Conservation (phyloP, 2,888 invertebrate genomes). For the Rotaria sp. region DNA sequence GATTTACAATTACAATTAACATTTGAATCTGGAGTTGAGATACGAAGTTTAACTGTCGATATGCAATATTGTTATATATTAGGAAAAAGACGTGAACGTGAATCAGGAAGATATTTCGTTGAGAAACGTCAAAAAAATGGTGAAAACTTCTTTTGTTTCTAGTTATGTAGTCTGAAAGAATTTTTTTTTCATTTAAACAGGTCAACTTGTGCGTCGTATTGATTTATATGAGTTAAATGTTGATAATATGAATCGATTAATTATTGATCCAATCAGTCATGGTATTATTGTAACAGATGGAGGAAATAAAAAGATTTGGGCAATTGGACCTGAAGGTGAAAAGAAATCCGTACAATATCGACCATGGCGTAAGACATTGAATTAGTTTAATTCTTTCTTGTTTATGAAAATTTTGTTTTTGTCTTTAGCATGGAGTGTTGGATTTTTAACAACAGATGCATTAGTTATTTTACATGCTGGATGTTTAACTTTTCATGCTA, state of each 20-base stretch:
- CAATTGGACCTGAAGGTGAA: constrained; percentile 15
- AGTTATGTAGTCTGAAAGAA: too few species aligned
- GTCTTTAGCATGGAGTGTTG: background rate
- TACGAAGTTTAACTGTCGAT: constrained; percentile 6
- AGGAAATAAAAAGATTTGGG: constrained; percentile 13
- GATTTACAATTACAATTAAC: background rate
- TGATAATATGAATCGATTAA: constrained; percentile 30
- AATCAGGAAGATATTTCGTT: background rate
- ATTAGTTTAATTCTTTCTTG: too few species aligned
- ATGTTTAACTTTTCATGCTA: background rate
- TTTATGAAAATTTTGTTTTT: too few species aligned
- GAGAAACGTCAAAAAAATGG: constrained; percentile 18
- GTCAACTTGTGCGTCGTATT: constrained; percentile 17
- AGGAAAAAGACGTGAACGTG: constrained; percentile 21
- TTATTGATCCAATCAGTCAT: background rate
- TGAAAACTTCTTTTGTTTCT: background rate
- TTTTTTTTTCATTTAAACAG: background rate
- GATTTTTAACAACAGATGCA: constrained; percentile 7
- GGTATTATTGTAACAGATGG: background rate
- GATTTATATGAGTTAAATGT: constrained; percentile 19
- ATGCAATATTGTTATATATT: background rate
- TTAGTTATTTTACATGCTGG: constrained; percentile 29
- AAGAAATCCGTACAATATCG: constrained; percentile 22
- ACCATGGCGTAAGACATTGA: background rate
- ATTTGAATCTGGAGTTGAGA: constrained; percentile 14